phyloP scores from a whole-genome alignment of 2,888 invertebrate species.

The Pseudococcus jackbeardsleyi region DNA sequence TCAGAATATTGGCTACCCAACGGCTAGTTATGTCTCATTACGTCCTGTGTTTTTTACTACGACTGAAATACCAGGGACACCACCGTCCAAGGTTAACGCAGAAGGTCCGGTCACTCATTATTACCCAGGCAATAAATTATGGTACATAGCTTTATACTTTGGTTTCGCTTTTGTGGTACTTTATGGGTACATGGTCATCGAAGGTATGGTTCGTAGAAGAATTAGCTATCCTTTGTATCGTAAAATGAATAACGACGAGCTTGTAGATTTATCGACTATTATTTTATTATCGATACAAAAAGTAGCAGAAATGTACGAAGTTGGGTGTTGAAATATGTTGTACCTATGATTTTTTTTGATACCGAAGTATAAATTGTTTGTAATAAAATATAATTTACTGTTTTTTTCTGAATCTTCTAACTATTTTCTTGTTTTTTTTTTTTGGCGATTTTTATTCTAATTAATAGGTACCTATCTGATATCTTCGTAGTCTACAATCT shows the following conservation, averaged over 20 bases:
- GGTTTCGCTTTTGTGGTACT: constrained; percentile 79
- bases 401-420: not conserved
- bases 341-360: not conserved
- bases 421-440: not conserved
- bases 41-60: constrained; percentile 54
- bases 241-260: not conserved
- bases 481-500: too few species aligned
- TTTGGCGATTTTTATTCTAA: too few species aligned
- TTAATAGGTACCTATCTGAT: too few species aligned
- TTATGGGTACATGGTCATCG: constrained; percentile 79
- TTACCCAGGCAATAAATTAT: constrained; percentile 70
- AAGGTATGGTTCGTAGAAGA: constrained; percentile 70
- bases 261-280: not conserved
- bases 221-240: constrained; percentile 17
- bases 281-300: constrained; percentile 30
- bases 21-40: constrained; percentile 37
- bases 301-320: not conserved
- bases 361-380: not conserved
- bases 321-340: not conserved
- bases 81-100: not conserved
- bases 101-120: constrained; percentile 75
- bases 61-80: not conserved
- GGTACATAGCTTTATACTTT: constrained; percentile 82
- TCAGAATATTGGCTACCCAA: not conserved
- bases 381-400: not conserved